Evolutionary conservation across 1,140 invertebrate species (phyloP).

Genomic region (Drosophila mauritiana): DNA sequence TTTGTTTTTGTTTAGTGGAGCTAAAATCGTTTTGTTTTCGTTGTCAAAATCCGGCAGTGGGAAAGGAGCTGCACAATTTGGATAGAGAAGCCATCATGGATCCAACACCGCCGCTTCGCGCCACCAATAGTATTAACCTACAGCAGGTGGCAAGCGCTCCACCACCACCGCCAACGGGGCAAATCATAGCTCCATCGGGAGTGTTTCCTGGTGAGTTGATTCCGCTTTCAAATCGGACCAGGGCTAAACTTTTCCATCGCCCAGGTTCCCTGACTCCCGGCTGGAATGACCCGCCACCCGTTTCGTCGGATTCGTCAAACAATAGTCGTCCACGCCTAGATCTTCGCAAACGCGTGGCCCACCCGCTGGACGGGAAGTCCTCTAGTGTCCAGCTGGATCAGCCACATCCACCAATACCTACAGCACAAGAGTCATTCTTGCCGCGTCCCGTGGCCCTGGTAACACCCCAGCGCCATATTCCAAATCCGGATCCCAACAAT

Average conservation of each 20-base stretch:
- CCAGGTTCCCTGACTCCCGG: conserved; percentile 74
- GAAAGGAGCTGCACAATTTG: background rate
- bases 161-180: conserved; percentile 64
- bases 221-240: background rate
- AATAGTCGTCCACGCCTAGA: conserved; percentile 68
- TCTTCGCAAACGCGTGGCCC: conserved; percentile 74
- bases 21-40: background rate
- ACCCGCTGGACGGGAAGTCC: conserved; percentile 55
- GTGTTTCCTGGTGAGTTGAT: conserved; percentile 54
- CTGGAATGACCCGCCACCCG: conserved; percentile 79
- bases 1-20: too few species aligned
- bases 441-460: conserved; percentile 56
- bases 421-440: conserved; percentile 4
- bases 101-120: conserved; percentile 12
- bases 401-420: conserved; percentile 2
- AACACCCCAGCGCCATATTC: conserved; percentile 35
- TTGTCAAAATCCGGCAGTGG: background rate
- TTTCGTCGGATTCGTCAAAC: conserved; percentile 36
- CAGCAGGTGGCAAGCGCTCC: conserved; percentile 4
- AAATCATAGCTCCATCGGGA: conserved; percentile 54
- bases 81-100: conserved; percentile 27
- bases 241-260: too few species aligned
- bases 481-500: background rate
- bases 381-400: background rate
- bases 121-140: background rate